Evolutionary conservation across 2,113 vertebrate genomes (phyloP).

Genomic region (Balaenoptera acutorostrata): DNA sequence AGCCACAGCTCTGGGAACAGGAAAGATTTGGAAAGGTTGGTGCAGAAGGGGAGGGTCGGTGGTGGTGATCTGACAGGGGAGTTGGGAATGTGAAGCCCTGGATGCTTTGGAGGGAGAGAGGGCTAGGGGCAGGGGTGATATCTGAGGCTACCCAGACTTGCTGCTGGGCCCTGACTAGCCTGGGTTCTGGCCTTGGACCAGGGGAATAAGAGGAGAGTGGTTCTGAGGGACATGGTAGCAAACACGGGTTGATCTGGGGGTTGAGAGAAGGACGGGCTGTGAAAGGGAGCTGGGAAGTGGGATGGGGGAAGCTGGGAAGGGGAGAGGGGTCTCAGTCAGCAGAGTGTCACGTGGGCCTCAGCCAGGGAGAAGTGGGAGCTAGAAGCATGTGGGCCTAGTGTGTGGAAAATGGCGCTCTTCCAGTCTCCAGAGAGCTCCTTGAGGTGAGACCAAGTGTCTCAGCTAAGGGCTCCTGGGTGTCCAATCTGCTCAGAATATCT

Average conservation of each 20-base stretch:
- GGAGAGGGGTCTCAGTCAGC: background rate
- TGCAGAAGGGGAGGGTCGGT: background rate
- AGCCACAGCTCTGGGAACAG: background rate
- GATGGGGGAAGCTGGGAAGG: background rate
- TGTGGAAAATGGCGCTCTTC: background rate
- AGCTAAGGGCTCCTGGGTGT: background rate
- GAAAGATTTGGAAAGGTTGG: background rate
- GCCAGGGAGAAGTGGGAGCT: background rate
- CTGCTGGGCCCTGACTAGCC: background rate
- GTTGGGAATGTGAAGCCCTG: background rate
- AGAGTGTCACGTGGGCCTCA: background rate
- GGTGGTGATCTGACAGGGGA: background rate
- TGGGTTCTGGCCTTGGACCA: background rate
- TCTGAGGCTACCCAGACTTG: background rate
- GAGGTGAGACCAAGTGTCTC: background rate
- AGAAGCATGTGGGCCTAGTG: background rate
- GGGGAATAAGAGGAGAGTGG: background rate
- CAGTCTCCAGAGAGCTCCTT: background rate
- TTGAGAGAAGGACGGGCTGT: background rate
- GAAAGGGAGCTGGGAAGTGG: background rate
- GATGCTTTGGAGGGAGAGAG: background rate
- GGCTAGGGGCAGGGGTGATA: too few relatives aligned
- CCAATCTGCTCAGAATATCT: background rate
- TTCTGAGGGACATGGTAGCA: background rate
- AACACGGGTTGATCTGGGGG: background rate